Percentiles rank a stretch among this genome's conserved stretches.
Conservation (phyloP, 2,888 invertebrate genomes). For the Drosophila percnosoma region DNA sequence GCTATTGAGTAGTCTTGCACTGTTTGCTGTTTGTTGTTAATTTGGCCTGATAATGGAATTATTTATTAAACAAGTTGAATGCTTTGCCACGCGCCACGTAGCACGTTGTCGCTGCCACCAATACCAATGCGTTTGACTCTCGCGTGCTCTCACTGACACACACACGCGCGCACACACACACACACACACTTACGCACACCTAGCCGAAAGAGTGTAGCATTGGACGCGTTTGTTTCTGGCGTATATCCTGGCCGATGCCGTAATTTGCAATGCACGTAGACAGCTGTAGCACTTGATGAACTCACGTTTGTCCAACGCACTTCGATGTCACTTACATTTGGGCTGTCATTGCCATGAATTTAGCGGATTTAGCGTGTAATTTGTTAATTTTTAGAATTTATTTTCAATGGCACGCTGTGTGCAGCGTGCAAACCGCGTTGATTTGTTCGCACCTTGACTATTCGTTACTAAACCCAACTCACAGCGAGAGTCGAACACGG, state of each 20-base stretch:
- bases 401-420: constrained; percentile 66
- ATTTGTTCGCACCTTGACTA: constrained; percentile 80
- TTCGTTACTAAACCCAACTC: constrained; percentile 77
- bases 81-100: constrained; percentile 61
- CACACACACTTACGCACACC: constrained; percentile 51
- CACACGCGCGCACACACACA: constrained; percentile 22
- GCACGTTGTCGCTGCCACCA: constrained; percentile 68
- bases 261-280: constrained; percentile 65
- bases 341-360: constrained; percentile 26
- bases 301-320: constrained; percentile 13
- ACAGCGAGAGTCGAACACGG: constrained; percentile 52
- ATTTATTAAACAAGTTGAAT: constrained; percentile 62
- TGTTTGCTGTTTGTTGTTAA: constrained; percentile 35
- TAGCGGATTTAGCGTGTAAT: constrained; percentile 37
- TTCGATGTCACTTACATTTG: constrained; percentile 12
- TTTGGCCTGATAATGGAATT: constrained; percentile 60
- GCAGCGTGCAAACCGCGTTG: constrained; percentile 80
- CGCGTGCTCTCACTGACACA: constrained; percentile 67
- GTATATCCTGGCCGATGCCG: constrained; percentile 72
- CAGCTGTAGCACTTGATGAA: constrained; percentile 15
- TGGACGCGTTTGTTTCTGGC: constrained; percentile 67
- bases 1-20: constrained; percentile 6
- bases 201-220: constrained; percentile 58
- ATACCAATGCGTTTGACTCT: constrained; percentile 55
- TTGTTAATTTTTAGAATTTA: constrained; percentile 68